phyloP scores from a whole-genome alignment of 2,888 invertebrate genomes.

The Dicroscelio sp. region DNA sequence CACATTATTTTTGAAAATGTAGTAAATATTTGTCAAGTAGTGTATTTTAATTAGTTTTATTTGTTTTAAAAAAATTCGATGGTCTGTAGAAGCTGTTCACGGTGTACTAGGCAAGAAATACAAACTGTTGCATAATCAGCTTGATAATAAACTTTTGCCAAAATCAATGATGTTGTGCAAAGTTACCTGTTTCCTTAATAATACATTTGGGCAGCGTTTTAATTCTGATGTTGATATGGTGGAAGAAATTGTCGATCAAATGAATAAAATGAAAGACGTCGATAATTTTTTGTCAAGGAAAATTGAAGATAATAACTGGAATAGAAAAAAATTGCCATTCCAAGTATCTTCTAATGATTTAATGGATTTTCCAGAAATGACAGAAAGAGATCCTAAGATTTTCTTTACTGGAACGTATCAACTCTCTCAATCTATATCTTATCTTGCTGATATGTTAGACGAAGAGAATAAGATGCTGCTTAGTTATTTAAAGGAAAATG shows the following conservation, averaged over 20 bases:
- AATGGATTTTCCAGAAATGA: slow-evolving; percentile 79
- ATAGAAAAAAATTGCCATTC: slow-evolving; percentile 10
- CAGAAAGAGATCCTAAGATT: slow-evolving; percentile 73
- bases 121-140: slow-evolving; percentile 74
- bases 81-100: slow-evolving; percentile 81
- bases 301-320: neutral
- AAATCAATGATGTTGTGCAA: slow-evolving; percentile 24
- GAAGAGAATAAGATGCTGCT: slow-evolving; percentile 69
- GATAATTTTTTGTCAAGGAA: slow-evolving; percentile 34
- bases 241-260: slow-evolving; percentile 56
- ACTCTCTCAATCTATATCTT: slow-evolving; percentile 77
- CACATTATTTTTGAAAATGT: too few relatives aligned
- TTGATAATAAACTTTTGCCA: slow-evolving; percentile 81
- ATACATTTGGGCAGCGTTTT: slow-evolving; percentile 73
- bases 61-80: slow-evolving; percentile 81
- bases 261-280: slow-evolving; percentile 45
- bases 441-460: slow-evolving; percentile 81
- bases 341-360: neutral
- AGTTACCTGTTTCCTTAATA: slow-evolving; percentile 64
- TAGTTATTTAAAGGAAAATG: slow-evolving; percentile 72
- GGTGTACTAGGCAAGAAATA: slow-evolving; percentile 81
- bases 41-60: too few relatives aligned
- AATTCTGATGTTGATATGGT: slow-evolving; percentile 56
- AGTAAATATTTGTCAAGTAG: too few relatives aligned
- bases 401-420: slow-evolving; percentile 81